These are phyloP conservation scores for Tonatia bakeri DNA, from an alignment of 2,113 vertebrate genomes.

Conservation along the genomic window DNA sequence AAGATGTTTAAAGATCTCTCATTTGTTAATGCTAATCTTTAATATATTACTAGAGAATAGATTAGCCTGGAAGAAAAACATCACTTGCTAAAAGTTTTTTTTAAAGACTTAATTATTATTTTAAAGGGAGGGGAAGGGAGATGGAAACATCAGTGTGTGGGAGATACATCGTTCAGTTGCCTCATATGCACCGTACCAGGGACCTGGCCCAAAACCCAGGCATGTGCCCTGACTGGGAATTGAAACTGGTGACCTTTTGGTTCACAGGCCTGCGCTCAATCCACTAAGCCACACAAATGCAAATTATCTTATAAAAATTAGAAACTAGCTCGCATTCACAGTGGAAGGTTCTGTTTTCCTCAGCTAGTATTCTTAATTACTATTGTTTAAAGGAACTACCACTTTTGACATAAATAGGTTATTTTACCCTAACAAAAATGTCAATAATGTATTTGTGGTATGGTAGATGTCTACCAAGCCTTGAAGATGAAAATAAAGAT, in stretches of 20 bases:
- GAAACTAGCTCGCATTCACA: neutral
- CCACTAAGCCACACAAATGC: neutral
- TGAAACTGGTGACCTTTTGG: too few relatives aligned
- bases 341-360: neutral
- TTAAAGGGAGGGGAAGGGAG: too few relatives aligned
- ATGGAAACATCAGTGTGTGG: too few relatives aligned
- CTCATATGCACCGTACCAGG: too few relatives aligned
- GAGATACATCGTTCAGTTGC: too few relatives aligned
- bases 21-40: neutral
- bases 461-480: neutral
- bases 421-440: conserved; percentile 4
- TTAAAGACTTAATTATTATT: too few relatives aligned
- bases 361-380: neutral
- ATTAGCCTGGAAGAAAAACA: conserved; percentile 15
- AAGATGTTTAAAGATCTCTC: conserved; percentile 11
- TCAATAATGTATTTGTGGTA: neutral
- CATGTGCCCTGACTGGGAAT: too few relatives aligned
- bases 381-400: neutral
- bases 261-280: too few relatives aligned
- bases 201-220: too few relatives aligned
- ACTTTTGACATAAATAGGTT: neutral
- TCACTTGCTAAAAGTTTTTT: neutral
- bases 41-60: neutral
- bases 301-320: neutral
- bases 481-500: conserved; percentile 4